A percentile compares a stretch with the other conserved stretches of the same genome.
These are phyloP conservation scores for Jacana jacana DNA, from an alignment of 2,113 vertebrate species.

Conservation along the genomic window DNA sequence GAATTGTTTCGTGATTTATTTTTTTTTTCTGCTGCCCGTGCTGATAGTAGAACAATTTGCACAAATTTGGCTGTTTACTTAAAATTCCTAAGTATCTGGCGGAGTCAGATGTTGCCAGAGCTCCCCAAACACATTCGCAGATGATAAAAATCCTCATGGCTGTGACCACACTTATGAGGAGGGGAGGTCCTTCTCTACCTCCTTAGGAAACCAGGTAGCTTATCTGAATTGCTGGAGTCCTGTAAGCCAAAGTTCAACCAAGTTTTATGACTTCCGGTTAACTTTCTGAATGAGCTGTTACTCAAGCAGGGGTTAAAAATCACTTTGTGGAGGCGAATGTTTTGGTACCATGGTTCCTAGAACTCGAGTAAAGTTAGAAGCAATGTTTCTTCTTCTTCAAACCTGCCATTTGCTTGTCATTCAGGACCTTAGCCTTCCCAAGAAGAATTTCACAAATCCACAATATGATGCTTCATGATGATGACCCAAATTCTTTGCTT, in stretches of 20 bases:
- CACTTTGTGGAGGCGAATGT: not conserved
- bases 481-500: not conserved
- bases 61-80: not conserved
- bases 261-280: not conserved
- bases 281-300: not conserved
- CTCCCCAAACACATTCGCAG: not conserved
- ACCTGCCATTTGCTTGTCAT: not conserved
- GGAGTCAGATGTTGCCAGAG: not conserved
- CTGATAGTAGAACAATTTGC: not conserved
- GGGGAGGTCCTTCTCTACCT: not conserved
- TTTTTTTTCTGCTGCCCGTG: not conserved
- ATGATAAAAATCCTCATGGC: not conserved
- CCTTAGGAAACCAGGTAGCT: not conserved
- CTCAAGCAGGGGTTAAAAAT: not conserved
- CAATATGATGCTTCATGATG: not conserved
- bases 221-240: not conserved
- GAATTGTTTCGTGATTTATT: not conserved
- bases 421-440: not conserved
- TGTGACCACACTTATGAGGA: not conserved
- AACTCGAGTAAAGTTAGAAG: not conserved
- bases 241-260: not conserved
- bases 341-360: not conserved
- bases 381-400: not conserved
- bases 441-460: not conserved
- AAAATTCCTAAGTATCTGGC: not conserved